Base-by-base conservation (phyloP, 2,797 vertebrate species). In the Threskiornis aethiopicus region DNA sequence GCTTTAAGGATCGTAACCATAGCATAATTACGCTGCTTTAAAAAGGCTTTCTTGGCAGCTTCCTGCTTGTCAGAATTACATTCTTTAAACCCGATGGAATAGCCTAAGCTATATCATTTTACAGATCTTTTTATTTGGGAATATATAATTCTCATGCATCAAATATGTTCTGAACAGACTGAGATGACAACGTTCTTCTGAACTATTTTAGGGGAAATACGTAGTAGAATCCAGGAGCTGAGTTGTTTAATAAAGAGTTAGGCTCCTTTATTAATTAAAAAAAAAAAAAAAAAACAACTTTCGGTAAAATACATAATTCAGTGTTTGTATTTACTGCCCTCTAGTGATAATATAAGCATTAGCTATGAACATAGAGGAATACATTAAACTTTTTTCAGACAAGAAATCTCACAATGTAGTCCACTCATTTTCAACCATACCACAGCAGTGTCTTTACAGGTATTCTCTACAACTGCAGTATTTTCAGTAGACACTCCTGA, bases 291-390 rank as follows among this genome's bases (percentile, higher is more conserved):
- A 19, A 33, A 7, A 37, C 37, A 6, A 51, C 1, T 3, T 46
- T 44, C 51, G 5, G 33, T 41, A 49, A 64, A 70, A 89, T 16
- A 62, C 0, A 0, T 35, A 75, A 44, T 58, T 52, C 79, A 47
- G 7, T 75, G 67, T 88, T 97, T 97, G 96, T 65, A 78, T 91
- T 96, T 97, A 97, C 97, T 97, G 98, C 98, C 98, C 97, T 96
- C 98, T 98, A 98, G 97, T 66, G 98, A 86, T 61, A 75, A 49
- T 11, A 33, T 11, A 94, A 42, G 25, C 59, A 21, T 54, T n/a
- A 75, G 14, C 61, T 72, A 46, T 25, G 33, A 67, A 57, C 25
- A 49, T 5, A 12, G 1, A 71, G 31, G 28, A 81, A 49, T 6
- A 19, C 6, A 37, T 13, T 3, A 39, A 35, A 20, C 4, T 31